These are phyloP conservation scores for Saxidomus purpurata DNA, from an alignment of 1,140 invertebrate genomes.

Conservation along the genomic window DNA sequence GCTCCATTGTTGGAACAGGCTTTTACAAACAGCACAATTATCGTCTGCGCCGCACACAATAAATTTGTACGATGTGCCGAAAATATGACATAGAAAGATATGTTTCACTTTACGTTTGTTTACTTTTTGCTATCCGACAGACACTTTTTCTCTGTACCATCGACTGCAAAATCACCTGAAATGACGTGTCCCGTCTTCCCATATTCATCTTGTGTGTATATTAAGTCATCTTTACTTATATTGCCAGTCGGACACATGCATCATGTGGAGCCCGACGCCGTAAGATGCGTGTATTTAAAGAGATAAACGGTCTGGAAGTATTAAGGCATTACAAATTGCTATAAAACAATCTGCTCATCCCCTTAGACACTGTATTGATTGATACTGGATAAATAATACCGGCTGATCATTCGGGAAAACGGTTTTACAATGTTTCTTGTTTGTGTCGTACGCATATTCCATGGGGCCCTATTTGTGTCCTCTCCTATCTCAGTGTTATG, in stretches of 20 bases:
- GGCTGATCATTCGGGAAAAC: not conserved
- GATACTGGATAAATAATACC: not conserved
- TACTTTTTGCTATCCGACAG: no score
- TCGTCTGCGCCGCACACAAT: no score
- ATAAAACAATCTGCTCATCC: not conserved
- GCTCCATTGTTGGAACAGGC: no score
- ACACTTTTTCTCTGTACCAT: no score
- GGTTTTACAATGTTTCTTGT: slow-evolving; percentile 2
- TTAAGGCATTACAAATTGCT: not conserved
- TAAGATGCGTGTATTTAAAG: not conserved
- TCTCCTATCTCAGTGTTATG: not conserved
- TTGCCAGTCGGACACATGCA: not conserved
- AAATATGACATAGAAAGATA: no score
- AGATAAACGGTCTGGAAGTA: not conserved
- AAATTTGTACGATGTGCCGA: no score
- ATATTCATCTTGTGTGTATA: not conserved
- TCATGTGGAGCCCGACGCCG: not conserved
- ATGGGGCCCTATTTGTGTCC: not conserved
- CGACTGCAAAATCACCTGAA: no score
- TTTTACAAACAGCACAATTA: no score
- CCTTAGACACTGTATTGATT: not conserved
- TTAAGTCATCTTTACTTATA: not conserved
- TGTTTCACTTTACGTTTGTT: no score
- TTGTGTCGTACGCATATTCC: not conserved
- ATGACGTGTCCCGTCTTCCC: no score